Percentiles rank a stretch among this genome's conserved stretches.
These are phyloP conservation scores for Nephrotoma flavescens DNA, from an alignment of 2,888 invertebrate species.

Conservation along the genomic window DNA sequence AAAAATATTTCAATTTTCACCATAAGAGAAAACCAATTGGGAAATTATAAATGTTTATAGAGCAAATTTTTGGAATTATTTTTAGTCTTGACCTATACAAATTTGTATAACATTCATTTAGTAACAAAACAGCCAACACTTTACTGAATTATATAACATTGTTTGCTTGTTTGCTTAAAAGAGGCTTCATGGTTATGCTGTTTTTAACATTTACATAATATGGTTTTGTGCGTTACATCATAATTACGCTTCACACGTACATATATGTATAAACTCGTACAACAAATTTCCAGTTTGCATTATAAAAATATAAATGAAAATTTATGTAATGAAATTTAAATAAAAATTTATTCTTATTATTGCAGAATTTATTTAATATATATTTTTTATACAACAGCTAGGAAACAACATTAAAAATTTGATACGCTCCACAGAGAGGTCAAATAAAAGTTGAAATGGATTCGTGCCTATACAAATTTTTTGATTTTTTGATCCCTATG, in stretches of 20 bases:
- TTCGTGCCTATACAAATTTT: not conserved
- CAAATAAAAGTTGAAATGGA: not conserved
- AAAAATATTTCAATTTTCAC: too few species aligned
- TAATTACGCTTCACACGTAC: not conserved
- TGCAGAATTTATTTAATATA: not conserved
- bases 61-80: too few species aligned
- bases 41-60: too few species aligned
- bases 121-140: too few species aligned
- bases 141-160: not conserved
- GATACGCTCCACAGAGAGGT: not conserved
- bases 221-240: not conserved
- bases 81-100: too few species aligned
- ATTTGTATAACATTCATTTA: too few species aligned
- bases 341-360: not conserved
- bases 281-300: not conserved
- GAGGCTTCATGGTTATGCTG: not conserved
- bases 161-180: not conserved
- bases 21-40: too few species aligned
- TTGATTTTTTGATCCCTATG: not conserved
- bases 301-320: not conserved
- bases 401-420: not conserved
- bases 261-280: too few species aligned
- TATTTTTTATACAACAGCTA: not conserved
- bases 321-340: not conserved
- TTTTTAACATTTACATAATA: not conserved